Base-by-base conservation (phyloP, 2,113 vertebrate genomes). In the Pyrgilauda ruficollis region DNA sequence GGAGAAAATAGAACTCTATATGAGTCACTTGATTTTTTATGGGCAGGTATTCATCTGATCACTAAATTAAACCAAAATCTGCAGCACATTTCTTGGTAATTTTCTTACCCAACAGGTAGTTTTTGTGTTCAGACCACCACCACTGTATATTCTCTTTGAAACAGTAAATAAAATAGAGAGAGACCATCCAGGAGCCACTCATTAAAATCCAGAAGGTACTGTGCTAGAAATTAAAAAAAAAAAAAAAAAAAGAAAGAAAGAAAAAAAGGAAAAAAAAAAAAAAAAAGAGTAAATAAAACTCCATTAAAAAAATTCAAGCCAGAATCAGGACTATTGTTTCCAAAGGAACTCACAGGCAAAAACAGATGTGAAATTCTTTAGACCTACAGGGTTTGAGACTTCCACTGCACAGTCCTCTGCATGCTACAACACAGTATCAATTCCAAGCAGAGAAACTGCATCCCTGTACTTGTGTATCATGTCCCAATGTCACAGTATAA, bases 131-230 rank as follows among this genome's bases (percentile, higher is more conserved):
- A 88, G 91, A 82, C 97, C 97, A 98, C 44, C 98, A 87, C 97
- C 97, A 95, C 72, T 97, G 94, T 78, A 97, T 63, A 39, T 97
- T 96, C 73, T 98, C 97, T 94, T 96, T 97, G 84, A 97, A 83
- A 27, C 76, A 97, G 84, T 96, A 98, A 56, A 98, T 64, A 47
- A 97, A 59, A 94, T 98, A 98, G 27, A 98, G 94, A 26, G 98
- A 98, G 73, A 94, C 91, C 94, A 98, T 98, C 92, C 96, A 98
- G 96, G 96, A 98, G 82, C 96, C 97, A 88, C 96, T 74, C 97
- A 98, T 97, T 97, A 98, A 95, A 92, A 98, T 97, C 97, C 97
- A 94, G 97, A 98, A 98, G 63, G 98, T 98, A 93, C 98, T 98
- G 92, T 94, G 96, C 98, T 98, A 86, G 56, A 89, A 94, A 68